Base-by-base conservation (phyloP, 2,113 vertebrate genomes). In the Forbesichthys agassizii region DNA sequence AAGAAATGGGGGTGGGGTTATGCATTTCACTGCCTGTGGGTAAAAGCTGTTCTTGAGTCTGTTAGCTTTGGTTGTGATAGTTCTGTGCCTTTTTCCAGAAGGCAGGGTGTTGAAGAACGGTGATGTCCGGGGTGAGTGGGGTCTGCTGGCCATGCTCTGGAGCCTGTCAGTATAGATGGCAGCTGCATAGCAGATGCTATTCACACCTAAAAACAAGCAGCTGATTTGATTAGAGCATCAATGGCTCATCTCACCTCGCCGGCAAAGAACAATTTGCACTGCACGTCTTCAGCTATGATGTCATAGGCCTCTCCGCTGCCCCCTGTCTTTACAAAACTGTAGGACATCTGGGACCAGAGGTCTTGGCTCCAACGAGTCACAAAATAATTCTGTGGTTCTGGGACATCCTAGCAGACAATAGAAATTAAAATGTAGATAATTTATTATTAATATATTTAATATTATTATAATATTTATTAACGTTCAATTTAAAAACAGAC, bases 301-400 rank as follows among this genome's bases (percentile, higher is more conserved):
- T 99, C 97, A 0, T 99, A 99, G 65, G 96, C 96, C 89, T 99
- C 98, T 0, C 98, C 98, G 0, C 95, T 99, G 62, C 98, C 98
- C 3, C 96, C 96, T 0, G 96, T 97, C 91, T 94, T 98, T 71
- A 99, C 96, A 59, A 96, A 99, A 77, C 96, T 98, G 77, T 99
- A 99, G 0, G 96, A 96, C 98, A 99, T 99, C 90, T 96, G 96
- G 48, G 97, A 94, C 98, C 98, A 99, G 3, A 86, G 69, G 80
- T 99, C 98, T 66, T 89, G 92, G 88, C 91, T 95, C 97, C 97
- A 99, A 6, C 86, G 94, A 2, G 96, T 98, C 46, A 99, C 92
- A 60, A 98, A 96, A 75, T 91, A 98, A 78, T 94, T 93, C 7
- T 93, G 63, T 1, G 96, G 96, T 13, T 96, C 95, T 64, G 97